Conservation (phyloP, 2,113 vertebrate genomes). For the Rhabdornis inornatus region DNA sequence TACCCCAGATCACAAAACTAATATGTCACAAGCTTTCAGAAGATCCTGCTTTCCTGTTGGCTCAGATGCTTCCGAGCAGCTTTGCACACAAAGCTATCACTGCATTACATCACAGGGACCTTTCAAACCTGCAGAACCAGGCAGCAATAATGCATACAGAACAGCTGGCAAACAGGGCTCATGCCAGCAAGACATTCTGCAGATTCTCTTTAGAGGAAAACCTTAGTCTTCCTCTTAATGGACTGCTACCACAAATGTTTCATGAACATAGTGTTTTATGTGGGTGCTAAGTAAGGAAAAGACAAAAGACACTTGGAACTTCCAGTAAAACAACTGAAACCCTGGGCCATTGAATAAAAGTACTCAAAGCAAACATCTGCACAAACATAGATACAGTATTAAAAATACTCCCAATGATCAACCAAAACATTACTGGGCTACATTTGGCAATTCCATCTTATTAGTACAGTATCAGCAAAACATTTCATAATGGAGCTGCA, state of each 20-base stretch:
- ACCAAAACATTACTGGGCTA: not conserved
- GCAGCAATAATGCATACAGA: slow-evolving; percentile 18
- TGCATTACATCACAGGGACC: not conserved
- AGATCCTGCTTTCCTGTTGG: slow-evolving; percentile 46
- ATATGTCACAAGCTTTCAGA: slow-evolving; percentile 31
- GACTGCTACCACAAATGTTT: slow-evolving; percentile 15
- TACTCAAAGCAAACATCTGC: not conserved
- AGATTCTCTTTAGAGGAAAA: not conserved
- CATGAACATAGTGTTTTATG: not conserved
- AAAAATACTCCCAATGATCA: not conserved
- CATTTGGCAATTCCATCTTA: not conserved
- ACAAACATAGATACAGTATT: not conserved
- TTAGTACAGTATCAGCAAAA: not conserved
- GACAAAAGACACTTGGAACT: not conserved
- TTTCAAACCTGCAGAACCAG: not conserved
- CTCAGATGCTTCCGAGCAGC: slow-evolving; percentile 22
- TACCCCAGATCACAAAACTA: slow-evolving; percentile 51
- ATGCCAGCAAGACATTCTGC: not conserved
- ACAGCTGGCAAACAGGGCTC: not conserved
- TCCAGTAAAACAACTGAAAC: slow-evolving; percentile 32
- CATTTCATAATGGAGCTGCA: not conserved
- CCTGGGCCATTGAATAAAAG: not conserved
- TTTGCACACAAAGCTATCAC: slow-evolving; percentile 37
- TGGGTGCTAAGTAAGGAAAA: not conserved
- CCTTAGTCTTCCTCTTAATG: slow-evolving; percentile 18